These are phyloP conservation scores for Polyommatus icarus DNA, from an alignment of 2,888 invertebrate species.

Conservation along the genomic window DNA sequence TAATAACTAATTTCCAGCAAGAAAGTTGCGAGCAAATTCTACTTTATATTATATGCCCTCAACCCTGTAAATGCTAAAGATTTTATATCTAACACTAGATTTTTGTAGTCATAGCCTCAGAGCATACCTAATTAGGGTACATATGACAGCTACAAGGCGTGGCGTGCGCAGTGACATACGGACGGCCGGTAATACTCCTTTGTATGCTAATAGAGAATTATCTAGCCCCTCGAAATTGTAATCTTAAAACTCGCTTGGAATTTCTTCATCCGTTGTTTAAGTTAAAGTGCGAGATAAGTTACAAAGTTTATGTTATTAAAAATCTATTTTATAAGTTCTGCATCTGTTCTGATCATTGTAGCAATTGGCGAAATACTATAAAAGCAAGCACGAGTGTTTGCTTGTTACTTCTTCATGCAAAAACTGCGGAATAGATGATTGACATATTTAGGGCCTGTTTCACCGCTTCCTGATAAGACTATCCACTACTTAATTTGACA, in stretches of 20 bases:
- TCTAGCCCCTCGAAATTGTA: slow-evolving; percentile 79
- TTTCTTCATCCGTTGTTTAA: slow-evolving; percentile 76
- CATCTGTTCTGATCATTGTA: too few relatives aligned
- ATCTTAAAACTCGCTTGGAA: slow-evolving; percentile 76
- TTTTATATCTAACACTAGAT: slow-evolving; percentile 26
- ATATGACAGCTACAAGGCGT: slow-evolving; percentile 78
- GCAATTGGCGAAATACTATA: too few relatives aligned
- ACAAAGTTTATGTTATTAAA: slow-evolving; percentile 26
- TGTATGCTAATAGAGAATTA: slow-evolving; percentile 80
- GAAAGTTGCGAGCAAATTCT: not conserved
- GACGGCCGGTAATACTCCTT: slow-evolving; percentile 77
- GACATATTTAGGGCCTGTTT: too few relatives aligned
- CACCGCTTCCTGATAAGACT: too few relatives aligned
- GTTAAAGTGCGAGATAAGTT: slow-evolving; percentile 34
- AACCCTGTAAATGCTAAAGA: not conserved
- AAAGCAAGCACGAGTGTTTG: too few relatives aligned
- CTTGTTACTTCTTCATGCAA: too few relatives aligned
- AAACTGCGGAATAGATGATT: too few relatives aligned
- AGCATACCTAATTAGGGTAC: slow-evolving; percentile 73
- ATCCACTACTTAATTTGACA: too few relatives aligned
- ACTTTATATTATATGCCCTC: not conserved
- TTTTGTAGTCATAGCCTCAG: slow-evolving; percentile 49
- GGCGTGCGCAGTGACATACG: slow-evolving; percentile 69
- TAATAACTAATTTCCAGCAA: too few relatives aligned
- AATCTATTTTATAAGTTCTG: not conserved